Evolutionary conservation across 2,888 invertebrate genomes (phyloP).

Genomic region (Geotrupes spiniger): DNA sequence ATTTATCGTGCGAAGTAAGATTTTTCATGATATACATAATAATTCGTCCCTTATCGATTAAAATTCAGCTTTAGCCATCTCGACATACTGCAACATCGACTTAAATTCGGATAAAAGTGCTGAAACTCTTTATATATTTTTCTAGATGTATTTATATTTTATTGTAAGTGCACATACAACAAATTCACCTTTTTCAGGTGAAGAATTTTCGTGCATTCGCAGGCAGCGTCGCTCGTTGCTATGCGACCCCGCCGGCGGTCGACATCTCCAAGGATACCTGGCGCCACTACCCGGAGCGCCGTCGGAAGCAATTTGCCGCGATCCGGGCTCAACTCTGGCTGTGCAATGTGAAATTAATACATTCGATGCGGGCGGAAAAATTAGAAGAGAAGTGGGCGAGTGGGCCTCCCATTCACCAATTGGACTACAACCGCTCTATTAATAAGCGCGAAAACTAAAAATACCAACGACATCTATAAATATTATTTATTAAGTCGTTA

Average conservation of each 20-base stretch:
- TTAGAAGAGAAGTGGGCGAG: slow-evolving; percentile 31
- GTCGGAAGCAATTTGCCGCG: slow-evolving; percentile 57
- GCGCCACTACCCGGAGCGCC: slow-evolving; percentile 58
- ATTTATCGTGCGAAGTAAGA: too few species aligned
- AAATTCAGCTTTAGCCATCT: too few species aligned
- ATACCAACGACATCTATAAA: too few species aligned
- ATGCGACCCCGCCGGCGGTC: slow-evolving; percentile 51
- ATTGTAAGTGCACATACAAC: slow-evolving; percentile 2
- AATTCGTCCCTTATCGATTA: too few species aligned
- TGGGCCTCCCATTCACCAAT: slow-evolving; percentile 15
- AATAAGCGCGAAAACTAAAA: too few species aligned
- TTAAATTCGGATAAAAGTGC: too few species aligned
- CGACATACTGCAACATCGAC: too few species aligned
- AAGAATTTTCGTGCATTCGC: slow-evolving; percentile 30
- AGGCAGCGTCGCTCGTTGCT: slow-evolving; percentile 54
- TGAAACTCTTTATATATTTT: too few species aligned
- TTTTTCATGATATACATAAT: too few species aligned
- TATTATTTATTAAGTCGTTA: too few species aligned
- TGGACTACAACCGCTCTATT: too few species aligned
- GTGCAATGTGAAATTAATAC: slow-evolving; percentile 45
- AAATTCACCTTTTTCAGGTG: slow-evolving; percentile 39
- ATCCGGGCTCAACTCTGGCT: slow-evolving; percentile 38
- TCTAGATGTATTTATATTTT: too few species aligned
- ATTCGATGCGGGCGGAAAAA: slow-evolving; percentile 42
- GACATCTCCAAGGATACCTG: slow-evolving; percentile 56